Base-by-base conservation (phyloP, 2,797 vertebrate genomes). In the Haliaeetus albicilla region DNA sequence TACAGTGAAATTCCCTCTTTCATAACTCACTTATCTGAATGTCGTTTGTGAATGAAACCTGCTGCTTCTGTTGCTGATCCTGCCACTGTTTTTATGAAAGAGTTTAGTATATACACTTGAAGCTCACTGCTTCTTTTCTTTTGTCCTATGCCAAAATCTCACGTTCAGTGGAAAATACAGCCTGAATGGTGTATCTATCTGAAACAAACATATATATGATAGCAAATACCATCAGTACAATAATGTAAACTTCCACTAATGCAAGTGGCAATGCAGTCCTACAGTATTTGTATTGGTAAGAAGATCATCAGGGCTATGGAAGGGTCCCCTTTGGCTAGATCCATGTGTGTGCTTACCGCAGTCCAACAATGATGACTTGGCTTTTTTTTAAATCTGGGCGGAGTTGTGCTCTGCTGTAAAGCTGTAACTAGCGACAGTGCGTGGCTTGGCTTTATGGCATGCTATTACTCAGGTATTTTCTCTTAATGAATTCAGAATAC, bases 51-150 rank as follows among this genome's bases (percentile, higher is more conserved):
- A 81, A 87, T 79, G 88, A 87, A 96, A 95, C 73, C 85, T 93
- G 54, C 90, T 92, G 87, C 89, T 95, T 95, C 93, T 79, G 74
- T 82, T 89, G 54, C 86, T 90, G 88, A 90, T 94, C 74, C 83
- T 93, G 90, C 86, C 80, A 33, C 92, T 87, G 87, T 81, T 93
- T 87, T 53, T 63, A 44, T 33, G 63, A 69, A 86, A 68, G 65
- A 93, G 35, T 69, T 95, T 65, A 81, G n/a, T 75, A 11, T 31
- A 53, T 80, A 54, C 87, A 81, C 76, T 78, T 79, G 63, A 97
- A 93, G 69, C 85, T 95, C 54, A 6, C 74, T 87, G 80, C 80
- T 94, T 46, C 91, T 86, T 94, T 89, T 73, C 92, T 92, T 65
- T 83, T 80, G 86, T 94, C 84, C 86, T 83, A 24, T 89, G 92